phyloP scores from a whole-genome alignment of 2,888 invertebrate species.

The Neoitamus cyanurus region DNA sequence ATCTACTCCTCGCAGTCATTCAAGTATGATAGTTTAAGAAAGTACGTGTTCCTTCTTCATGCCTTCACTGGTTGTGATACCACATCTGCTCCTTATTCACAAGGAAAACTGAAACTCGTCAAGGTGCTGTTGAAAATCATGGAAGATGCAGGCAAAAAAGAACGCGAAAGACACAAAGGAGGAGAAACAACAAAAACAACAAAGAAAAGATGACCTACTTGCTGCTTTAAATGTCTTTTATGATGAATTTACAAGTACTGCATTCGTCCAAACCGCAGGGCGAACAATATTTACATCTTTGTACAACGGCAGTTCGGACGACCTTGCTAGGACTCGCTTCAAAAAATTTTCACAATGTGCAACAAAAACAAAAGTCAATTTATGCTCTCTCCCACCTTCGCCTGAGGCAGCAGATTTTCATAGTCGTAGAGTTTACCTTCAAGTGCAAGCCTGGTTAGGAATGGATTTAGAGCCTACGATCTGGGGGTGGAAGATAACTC shows the following conservation, averaged over 20 bases:
- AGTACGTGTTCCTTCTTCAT: conserved; percentile 13
- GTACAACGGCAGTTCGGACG: not conserved
- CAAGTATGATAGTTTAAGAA: not conserved
- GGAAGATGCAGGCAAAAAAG: too few relatives aligned
- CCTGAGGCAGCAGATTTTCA: not conserved
- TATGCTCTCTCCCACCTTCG: not conserved
- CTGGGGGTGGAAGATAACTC: not conserved
- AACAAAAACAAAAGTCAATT: not conserved
- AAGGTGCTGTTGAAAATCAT: too few relatives aligned
- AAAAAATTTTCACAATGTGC: not conserved
- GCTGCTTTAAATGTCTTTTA: too few relatives aligned
- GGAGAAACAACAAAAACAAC: too few relatives aligned
- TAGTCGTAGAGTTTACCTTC: not conserved
- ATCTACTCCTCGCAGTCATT: conserved; percentile 20
- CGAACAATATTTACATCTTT: too few relatives aligned
- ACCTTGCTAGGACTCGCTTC: not conserved
- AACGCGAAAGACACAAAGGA: too few relatives aligned
- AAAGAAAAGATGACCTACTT: too few relatives aligned
- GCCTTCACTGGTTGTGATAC: conserved; percentile 43
- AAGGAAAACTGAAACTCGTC: conserved; percentile 4
- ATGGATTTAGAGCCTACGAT: not conserved
- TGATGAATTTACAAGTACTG: too few relatives aligned
- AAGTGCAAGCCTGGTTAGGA: not conserved
- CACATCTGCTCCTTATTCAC: conserved; percentile 17
- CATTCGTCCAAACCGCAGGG: too few relatives aligned